Conservation (phyloP, 2,888 invertebrate species). For the Dorcus parallelipipedus region DNA sequence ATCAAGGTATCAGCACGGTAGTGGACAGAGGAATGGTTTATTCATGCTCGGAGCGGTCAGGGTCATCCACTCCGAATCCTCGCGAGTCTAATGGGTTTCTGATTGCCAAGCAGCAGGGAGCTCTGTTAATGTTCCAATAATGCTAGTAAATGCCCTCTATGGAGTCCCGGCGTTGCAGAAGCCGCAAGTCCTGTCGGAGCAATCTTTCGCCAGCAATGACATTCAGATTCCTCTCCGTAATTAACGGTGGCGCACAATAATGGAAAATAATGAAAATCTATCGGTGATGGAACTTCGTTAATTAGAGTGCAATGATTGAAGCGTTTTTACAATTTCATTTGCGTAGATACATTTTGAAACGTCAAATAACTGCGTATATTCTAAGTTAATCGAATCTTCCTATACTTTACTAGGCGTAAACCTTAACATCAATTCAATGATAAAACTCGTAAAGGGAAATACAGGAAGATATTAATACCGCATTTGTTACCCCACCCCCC, state of each 20-base stretch:
- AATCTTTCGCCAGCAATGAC: constrained; percentile 17
- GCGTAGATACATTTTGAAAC: too few species aligned
- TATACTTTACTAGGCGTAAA: too few species aligned
- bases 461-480: too few species aligned
- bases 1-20: constrained; percentile 16
- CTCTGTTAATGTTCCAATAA: constrained; percentile 25
- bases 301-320: too few species aligned
- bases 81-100: constrained; percentile 45
- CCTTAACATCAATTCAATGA: too few species aligned
- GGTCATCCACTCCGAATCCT: constrained; percentile 39
- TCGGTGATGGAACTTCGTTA: neutral
- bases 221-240: constrained; percentile 17
- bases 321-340: too few species aligned
- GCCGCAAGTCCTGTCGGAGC: constrained; percentile 10
- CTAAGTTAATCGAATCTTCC: too few species aligned
- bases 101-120: constrained; percentile 32
- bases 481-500: too few species aligned
- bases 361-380: too few species aligned
- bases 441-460: too few species aligned
- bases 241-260: constrained; percentile 10
- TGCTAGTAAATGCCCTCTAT: constrained; percentile 17
- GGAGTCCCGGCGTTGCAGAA: constrained; percentile 12
- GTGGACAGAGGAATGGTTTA: constrained; percentile 26
- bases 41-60: constrained; percentile 36
- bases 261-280: constrained; percentile 6